Conservation (phyloP, 92 coral and sea anemone species). For the Hydrozoanthus gracilis region DNA sequence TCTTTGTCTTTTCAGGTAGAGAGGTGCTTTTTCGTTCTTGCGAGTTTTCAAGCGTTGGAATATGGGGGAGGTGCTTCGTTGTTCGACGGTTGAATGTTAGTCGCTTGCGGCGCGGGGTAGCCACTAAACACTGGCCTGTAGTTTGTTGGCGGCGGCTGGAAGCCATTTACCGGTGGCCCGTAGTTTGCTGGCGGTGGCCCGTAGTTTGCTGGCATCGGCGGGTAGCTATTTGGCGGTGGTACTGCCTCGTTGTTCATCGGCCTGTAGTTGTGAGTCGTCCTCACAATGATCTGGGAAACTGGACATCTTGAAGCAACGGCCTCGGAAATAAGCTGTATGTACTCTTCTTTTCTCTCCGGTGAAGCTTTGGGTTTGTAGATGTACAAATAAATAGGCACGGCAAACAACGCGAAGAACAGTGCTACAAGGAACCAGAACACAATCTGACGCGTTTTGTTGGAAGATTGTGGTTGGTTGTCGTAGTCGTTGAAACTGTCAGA, state of each 20-base stretch:
- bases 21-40: too few species aligned
- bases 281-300: conserved; percentile 25
- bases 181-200: neutral
- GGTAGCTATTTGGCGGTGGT: neutral
- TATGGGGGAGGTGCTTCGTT: conserved; percentile 31
- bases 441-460: neutral
- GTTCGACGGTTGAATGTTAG: neutral
- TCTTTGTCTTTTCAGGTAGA: too few species aligned
- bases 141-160: too few species aligned
- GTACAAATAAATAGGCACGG: neutral
- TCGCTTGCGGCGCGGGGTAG: too few species aligned
- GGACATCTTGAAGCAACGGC: conserved; percentile 18
- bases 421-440: neutral
- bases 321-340: conserved; percentile 16
- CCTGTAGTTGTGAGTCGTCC: conserved; percentile 10
- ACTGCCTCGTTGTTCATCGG: conserved; percentile 27
- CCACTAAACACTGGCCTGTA: too few species aligned
- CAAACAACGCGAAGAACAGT: neutral
- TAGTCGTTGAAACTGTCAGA: neutral
- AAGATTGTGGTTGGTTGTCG: neutral
- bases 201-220: neutral
- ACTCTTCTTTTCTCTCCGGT: conserved; percentile 20
- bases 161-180: too few species aligned
- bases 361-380: conserved; percentile 36
- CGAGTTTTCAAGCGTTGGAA: too few species aligned